A percentile compares a stretch with the other conserved stretches of the same genome.
Evolutionary conservation across 2,888 invertebrate genomes (phyloP).

Genomic region (Tridacna gigas): DNA sequence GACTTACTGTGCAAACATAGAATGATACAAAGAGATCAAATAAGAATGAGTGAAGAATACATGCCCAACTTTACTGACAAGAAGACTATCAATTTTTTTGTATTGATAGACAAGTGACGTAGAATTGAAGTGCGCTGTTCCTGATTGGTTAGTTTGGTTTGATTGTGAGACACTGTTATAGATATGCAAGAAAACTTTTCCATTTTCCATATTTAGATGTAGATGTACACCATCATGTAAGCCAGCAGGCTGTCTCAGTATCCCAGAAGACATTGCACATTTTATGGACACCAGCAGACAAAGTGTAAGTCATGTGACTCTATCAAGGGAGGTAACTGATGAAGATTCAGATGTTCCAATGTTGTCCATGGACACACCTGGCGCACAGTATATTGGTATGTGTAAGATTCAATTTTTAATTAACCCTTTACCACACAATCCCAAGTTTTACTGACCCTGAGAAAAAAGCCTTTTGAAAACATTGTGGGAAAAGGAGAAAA

Average conservation of each 20-base stretch:
- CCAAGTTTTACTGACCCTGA: not conserved
- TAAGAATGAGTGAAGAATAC: too few relatives aligned
- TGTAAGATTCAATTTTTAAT: not conserved
- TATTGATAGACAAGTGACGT: too few relatives aligned
- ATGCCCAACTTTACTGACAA: too few relatives aligned
- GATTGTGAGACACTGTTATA: not conserved
- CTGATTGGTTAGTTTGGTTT: too few relatives aligned
- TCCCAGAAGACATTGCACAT: conserved; percentile 58
- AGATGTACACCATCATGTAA: conserved; percentile 41
- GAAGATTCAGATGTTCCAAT: conserved; percentile 76
- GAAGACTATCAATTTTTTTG: too few relatives aligned
- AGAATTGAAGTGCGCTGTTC: too few relatives aligned
- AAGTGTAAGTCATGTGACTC: conserved; percentile 36
- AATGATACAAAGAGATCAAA: too few relatives aligned
- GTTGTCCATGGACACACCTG: conserved; percentile 70
- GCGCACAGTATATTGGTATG: conserved; percentile 62
- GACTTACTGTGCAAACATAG: too few relatives aligned
- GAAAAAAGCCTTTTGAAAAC: not conserved
- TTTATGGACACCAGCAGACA: conserved; percentile 58
- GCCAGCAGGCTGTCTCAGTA: conserved; percentile 24
- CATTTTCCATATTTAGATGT: conserved; percentile 25
- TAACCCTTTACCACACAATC: not conserved
- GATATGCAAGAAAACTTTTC: not conserved
- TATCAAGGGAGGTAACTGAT: conserved; percentile 59
- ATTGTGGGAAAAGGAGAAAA: not conserved